Base-by-base conservation (phyloP, 1,140 invertebrate species). In the Leptopilina clavipes region DNA sequence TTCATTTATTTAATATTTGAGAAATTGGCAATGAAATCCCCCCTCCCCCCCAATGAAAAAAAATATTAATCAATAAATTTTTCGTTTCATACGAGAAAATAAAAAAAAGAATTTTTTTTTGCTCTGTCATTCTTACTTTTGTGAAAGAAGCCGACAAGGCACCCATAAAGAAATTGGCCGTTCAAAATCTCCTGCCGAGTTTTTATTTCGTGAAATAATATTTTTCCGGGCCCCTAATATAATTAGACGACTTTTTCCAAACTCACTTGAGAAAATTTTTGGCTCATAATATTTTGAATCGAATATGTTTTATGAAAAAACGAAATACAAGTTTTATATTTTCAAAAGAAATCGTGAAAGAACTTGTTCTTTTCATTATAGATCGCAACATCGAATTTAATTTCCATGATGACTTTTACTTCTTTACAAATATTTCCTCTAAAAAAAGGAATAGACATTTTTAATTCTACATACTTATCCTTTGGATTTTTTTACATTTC, bases 111-210 rank as follows among this genome's bases (percentile, higher is more conserved):
- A 31, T 40, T 40, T 40, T 40, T 52, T 52, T 52, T 52, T 52
- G 48, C 48, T 17, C 5, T 3, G 14, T 52, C 48, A 52, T 52
- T 52, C 48, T 17, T 17, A 52, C 5, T 52, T 52, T 52, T 52
- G 48, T 52, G n/a, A 52, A 17, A 52, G 48, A 52, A 52, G 48
- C 48, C 48, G 48, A 52, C 48, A 52, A 52, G 48, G 48, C n/a
- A 52, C 48, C 48, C 48, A 8, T 8, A 52, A 17, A 8, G 37
- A 52, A 52, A 52, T 52, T 17, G 14, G n/a, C 12, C 12, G 48
- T 17, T 17, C 7, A 6, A 52, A 52, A 52, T 52, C 48, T 52
- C 48, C 48, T 52, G 48, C 48, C 14, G 48, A n/a, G 48, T 17
- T 17, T 52, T 52, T 52, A 52, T 52, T 52, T 52, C 8, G 48